Conservation (phyloP, 2,113 vertebrate genomes). For the Eulemur rufifrons region DNA sequence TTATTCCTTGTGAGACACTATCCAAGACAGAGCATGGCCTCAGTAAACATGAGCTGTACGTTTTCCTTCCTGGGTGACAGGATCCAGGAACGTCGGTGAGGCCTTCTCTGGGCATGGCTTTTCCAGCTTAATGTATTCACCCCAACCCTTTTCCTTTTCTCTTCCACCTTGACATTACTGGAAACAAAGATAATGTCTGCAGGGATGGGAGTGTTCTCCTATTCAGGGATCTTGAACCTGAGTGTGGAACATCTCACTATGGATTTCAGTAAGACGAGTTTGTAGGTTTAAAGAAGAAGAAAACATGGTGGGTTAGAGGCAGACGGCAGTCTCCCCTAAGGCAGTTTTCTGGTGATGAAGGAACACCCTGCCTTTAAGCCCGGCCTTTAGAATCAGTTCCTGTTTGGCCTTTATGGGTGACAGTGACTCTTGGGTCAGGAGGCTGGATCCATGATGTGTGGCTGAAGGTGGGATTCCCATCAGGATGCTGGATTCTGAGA, state of each 20-base stretch:
- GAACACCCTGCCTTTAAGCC: not conserved
- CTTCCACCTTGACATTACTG: not conserved
- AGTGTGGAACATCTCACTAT: not conserved
- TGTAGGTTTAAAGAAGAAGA: not conserved
- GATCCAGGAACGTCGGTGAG: not conserved
- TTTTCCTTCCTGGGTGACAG: not conserved
- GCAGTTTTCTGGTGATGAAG: not conserved
- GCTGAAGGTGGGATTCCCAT: not conserved
- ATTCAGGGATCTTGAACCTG: not conserved
- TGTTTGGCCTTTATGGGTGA: not conserved
- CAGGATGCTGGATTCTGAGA: not conserved
- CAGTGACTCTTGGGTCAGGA: not conserved
- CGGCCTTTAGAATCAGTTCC: not conserved
- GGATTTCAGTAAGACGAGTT: not conserved
- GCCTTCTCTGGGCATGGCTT: not conserved
- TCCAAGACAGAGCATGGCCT: not conserved
- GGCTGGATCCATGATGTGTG: not conserved
- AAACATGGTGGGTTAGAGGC: not conserved
- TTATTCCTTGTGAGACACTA: not conserved
- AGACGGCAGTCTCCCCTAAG: not conserved
- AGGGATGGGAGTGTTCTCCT: not conserved
- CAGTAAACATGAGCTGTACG: not conserved
- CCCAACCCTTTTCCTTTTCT: not conserved
- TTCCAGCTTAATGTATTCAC: not conserved
- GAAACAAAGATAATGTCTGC: not conserved